Percentiles rank a stretch among this genome's conserved stretches.
phyloP scores from a whole-genome alignment of 2,113 vertebrate species.

The Chauna torquata region DNA sequence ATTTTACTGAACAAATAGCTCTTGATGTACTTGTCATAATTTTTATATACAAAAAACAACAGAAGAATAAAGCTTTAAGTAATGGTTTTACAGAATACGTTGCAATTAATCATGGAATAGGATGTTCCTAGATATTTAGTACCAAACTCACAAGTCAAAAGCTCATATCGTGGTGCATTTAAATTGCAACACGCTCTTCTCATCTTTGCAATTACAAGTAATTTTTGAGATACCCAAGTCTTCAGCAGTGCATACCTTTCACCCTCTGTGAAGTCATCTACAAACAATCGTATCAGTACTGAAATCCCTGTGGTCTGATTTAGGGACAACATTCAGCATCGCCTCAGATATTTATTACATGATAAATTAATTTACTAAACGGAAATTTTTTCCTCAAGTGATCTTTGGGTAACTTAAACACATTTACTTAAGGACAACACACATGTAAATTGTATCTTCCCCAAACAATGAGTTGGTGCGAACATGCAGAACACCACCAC shows the following conservation, averaged over 20 bases:
- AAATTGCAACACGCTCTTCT: background rate
- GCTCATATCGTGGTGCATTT: background rate
- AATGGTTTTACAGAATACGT: constrained; percentile 46
- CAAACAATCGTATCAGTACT: background rate
- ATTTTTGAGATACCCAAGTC: background rate
- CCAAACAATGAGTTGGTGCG: constrained; percentile 9
- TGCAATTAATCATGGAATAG: constrained; percentile 31
- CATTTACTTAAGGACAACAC: constrained; percentile 39
- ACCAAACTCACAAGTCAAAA: constrained; percentile 21
- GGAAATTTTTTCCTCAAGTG: background rate
- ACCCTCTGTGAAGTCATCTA: background rate
- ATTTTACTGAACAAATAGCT: constrained; percentile 62
- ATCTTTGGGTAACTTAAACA: constrained; percentile 53
- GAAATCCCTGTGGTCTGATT: background rate
- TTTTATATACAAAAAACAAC: constrained; percentile 64
- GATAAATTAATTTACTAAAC: constrained; percentile 15
- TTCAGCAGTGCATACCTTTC: background rate
- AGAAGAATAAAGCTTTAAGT: constrained; percentile 71
- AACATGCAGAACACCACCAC: constrained; percentile 31
- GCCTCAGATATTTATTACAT: constrained; percentile 32
- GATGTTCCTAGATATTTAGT: constrained; percentile 3
- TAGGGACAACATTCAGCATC: constrained; percentile 24
- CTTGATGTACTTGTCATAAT: constrained; percentile 13
- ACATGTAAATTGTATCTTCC: background rate
- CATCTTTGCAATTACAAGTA: background rate